Evolutionary conservation across 2,888 invertebrate species (phyloP).

Genomic region (Catocala fraxini): DNA sequence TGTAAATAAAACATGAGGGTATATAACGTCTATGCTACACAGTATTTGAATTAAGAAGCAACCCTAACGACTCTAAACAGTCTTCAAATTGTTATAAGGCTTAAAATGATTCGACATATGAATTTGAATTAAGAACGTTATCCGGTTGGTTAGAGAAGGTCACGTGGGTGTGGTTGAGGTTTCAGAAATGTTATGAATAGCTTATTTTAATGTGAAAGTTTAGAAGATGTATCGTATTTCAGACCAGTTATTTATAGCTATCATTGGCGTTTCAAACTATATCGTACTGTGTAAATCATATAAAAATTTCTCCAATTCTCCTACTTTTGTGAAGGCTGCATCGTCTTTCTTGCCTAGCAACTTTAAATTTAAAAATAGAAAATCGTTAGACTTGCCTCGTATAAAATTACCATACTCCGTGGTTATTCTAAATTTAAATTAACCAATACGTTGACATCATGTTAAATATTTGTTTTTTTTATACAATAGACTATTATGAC

Average conservation of each 20-base stretch:
- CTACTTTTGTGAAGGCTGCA: too few species aligned
- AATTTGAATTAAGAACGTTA: constrained; percentile 43
- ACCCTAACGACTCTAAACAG: constrained; percentile 30
- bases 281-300: not conserved
- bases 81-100: constrained; percentile 38
- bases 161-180: constrained; percentile 43
- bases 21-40: too few species aligned
- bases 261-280: not conserved
- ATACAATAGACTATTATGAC: too few species aligned
- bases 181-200: constrained; percentile 33
- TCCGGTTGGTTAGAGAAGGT: constrained; percentile 43
- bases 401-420: too few species aligned
- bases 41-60: constrained; percentile 11
- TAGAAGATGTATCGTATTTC: not conserved
- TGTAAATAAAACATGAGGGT: too few species aligned
- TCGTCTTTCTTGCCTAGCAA: too few species aligned
- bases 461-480: too few species aligned
- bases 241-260: not conserved
- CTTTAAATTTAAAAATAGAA: too few species aligned
- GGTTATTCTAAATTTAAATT: too few species aligned
- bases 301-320: too few species aligned
- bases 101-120: constrained; percentile 37
- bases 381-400: too few species aligned
- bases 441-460: too few species aligned
- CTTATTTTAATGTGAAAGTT: constrained; percentile 32